Base-by-base conservation (phyloP, 2,888 invertebrate species). In the Hypomecis atomaria region DNA sequence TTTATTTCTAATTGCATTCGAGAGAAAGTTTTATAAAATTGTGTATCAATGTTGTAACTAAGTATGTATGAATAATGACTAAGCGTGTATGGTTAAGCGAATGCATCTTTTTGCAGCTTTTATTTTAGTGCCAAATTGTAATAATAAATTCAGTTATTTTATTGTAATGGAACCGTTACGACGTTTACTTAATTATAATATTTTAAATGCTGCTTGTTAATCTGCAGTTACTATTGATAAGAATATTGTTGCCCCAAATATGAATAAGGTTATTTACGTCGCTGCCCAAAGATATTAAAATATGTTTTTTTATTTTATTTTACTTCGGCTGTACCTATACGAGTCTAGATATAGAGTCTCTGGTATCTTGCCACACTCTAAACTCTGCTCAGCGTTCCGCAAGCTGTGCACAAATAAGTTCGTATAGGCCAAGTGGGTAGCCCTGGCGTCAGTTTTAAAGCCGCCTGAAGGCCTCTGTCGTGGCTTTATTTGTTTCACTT, bases 1-100 rank as follows among this genome's bases (percentile, higher is more conserved):
- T 55, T 59, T 59, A 64, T 64, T 64, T 64, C 11, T 64, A 63
- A 52, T 49, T 36, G 40, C 23, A n/a, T 40, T 54, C 33, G 11
- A 43, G 6, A 40, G 11, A 38, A 48, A 38, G 37, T 49, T 55
- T 54, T 34, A 6, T 11, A 40, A 9, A 45, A 36, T 38, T 62
- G 37, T 43, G 59, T 8, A 52, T 53, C 37, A 11, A 40, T 13
- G 42, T 45, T 52, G 45, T 57, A 11, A 7, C 43, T 50, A 11
- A 23, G 1, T 23, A 23, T 2, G 23, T 23, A 23, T 23, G 23
- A 23, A 23, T 23, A 23, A 23, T 23, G 23, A 23, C 3, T 23
- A n/a, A n/a, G 23, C 23, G 23, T 23, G 23, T 23, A 23, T 23
- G 23, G 23, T 50, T 37, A 42, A 56, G 6, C 8, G 34, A 11